Evolutionary conservation across 2,113 vertebrate genomes (phyloP).

Genomic region (Ceratotherium simum): DNA sequence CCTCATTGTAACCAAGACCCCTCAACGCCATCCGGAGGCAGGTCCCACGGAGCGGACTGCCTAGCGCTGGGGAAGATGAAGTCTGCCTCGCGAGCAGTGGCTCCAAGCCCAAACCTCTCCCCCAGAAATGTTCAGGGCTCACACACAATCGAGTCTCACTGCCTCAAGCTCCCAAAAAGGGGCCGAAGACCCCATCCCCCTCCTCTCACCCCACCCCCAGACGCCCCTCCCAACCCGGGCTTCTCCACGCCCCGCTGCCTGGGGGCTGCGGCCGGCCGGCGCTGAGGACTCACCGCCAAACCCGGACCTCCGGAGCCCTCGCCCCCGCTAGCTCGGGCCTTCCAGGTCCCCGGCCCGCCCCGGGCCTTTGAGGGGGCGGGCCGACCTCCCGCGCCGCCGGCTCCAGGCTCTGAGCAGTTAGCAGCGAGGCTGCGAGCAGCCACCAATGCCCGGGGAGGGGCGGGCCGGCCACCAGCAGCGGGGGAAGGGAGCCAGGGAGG

Average conservation of each 20-base stretch:
- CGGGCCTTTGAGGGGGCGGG: constrained; percentile 68
- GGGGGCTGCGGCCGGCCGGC: background rate
- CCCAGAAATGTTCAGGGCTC: background rate
- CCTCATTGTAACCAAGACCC: background rate
- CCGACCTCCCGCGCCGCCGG: constrained; percentile 63
- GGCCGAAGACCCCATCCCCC: background rate
- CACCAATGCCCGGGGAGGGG: constrained; percentile 74
- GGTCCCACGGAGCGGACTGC: background rate
- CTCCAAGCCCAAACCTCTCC: background rate
- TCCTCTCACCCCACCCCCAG: background rate
- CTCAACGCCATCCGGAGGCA: background rate
- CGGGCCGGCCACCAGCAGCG: constrained; percentile 67
- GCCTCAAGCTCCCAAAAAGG: background rate
- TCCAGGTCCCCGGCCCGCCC: constrained; percentile 53
- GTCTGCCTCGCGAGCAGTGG: background rate
- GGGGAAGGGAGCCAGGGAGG: constrained; percentile 78
- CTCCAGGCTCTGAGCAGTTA: constrained; percentile 14
- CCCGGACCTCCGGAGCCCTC: constrained; percentile 26
- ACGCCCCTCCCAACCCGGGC: constrained; percentile 19
- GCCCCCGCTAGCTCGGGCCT: background rate
- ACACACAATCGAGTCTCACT: background rate
- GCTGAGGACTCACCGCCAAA: constrained; percentile 71
- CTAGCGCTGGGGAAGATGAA: background rate
- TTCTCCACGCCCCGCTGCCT: background rate
- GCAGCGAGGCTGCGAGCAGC: constrained; percentile 38